Base-by-base conservation (phyloP, 2,113 vertebrate species). In the Sula dactylatra region DNA sequence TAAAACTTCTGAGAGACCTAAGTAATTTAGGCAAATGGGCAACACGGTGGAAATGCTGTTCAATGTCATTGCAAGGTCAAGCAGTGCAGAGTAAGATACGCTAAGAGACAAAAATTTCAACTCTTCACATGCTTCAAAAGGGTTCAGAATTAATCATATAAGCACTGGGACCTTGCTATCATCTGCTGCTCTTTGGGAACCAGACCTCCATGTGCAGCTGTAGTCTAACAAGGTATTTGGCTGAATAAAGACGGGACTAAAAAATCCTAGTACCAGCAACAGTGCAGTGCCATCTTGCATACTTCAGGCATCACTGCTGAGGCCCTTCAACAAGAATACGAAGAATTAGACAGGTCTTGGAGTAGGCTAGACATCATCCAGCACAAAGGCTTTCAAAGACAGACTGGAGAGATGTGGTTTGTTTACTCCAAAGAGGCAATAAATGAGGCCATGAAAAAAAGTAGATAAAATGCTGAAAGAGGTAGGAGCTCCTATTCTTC, bases 1-100 rank as follows among this genome's bases (percentile, higher is more conserved):
- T 61, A 84, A 87, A 92, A 94, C 22, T 85, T 86, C n/a, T 59
- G 69, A 74, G 38, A 77, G 19, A 85, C 44, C 34, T 2, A 44
- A 64, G 26, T 22, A 86, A 94, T 81, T 59, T 29, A 71, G 36
- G 65, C 22, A 93, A 89, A 61, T 4, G 3, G 26, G 34, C 21
- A 81, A 70, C 56, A 45, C 27, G 44, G 40, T 2, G 3, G 24
- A 91, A 94, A 87, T 40, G 19, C 22, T 59, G 7, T 74, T 90
- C 76, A 95, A 88, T 84, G 74, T 76, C 78, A 87, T 49, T 82
- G 54, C 73, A 93, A 82, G 54, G 76, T 94, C 61, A 95, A 86
- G 31, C 52, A 77, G 9, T 42, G 31, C 38, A 69, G 29, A 69
- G 66, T 38, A 65, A 84, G 47, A 76, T 47, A 79, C 0, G 0